A percentile compares a stretch with the other conserved stretches of the same genome.
These are phyloP conservation scores for Phymorhynchus buccinoides DNA, from an alignment of 1,140 invertebrate genomes.

Conservation along the genomic window DNA sequence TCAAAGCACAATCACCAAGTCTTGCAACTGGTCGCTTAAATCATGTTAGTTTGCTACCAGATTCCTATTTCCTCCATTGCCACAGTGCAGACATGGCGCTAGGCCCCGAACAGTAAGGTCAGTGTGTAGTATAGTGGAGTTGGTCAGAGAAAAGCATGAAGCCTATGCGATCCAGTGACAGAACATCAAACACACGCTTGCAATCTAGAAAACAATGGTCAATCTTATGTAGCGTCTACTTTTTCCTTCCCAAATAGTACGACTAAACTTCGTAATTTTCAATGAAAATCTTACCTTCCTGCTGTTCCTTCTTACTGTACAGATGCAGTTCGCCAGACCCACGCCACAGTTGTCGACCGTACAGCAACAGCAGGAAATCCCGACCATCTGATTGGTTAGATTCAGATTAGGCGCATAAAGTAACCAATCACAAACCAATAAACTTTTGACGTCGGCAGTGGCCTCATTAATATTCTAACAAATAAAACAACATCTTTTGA, in stretches of 20 bases:
- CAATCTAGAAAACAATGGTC: conserved; percentile 42
- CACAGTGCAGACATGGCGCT: conserved; percentile 34
- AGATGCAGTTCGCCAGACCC: conserved; percentile 42
- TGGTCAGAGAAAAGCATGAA: neutral
- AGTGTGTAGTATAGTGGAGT: neutral
- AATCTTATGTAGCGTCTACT: conserved; percentile 48
- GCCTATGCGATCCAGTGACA: neutral
- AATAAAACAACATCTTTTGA: conserved; percentile 45
- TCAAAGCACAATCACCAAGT: neutral
- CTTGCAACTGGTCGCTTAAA: neutral
- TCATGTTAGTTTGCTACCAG: neutral
- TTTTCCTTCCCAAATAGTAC: conserved; percentile 29
- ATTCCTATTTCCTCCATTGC: conserved; percentile 38
- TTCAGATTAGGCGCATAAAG: conserved; percentile 49
- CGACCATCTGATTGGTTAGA: conserved; percentile 56
- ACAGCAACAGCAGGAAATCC: conserved; percentile 34
- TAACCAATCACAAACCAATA: conserved; percentile 55
- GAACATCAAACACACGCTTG: conserved; percentile 32
- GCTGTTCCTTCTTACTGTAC: neutral
- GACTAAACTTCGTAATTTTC: neutral
- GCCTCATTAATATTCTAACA: conserved; percentile 44
- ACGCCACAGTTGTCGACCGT: conserved; percentile 54
- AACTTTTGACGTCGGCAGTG: conserved; percentile 54
- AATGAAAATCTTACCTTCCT: conserved; percentile 27
- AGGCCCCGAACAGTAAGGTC: neutral